A percentile compares a stretch with the other conserved stretches of the same genome.
Evolutionary conservation across 2,113 vertebrate genomes (phyloP).

Genomic region (Protobothrops mucrosquamatus): DNA sequence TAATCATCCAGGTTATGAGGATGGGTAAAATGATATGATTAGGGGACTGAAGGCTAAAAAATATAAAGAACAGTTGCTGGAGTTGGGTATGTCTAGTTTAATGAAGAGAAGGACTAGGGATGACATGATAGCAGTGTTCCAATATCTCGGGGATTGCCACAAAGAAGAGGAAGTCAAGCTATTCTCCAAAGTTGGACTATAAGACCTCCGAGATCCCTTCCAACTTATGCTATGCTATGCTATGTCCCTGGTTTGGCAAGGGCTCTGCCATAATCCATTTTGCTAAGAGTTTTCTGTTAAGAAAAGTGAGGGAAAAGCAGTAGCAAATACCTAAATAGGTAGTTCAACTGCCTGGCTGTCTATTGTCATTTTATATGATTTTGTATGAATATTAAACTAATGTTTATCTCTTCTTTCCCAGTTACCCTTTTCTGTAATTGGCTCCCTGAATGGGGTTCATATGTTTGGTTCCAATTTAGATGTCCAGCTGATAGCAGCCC

Average conservation of each 20-base stretch:
- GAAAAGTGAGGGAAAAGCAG: not conserved
- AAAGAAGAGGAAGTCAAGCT: too few species aligned
- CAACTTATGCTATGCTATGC: too few species aligned
- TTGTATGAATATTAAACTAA: not conserved
- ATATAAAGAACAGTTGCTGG: too few species aligned
- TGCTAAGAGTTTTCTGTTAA: not conserved
- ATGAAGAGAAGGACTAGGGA: too few species aligned
- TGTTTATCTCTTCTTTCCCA: constrained; percentile 11
- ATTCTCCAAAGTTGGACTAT: too few species aligned
- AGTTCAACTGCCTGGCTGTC: not conserved
- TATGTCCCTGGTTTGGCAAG: not conserved
- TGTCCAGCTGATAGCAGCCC: constrained; percentile 72
- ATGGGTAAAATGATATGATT: not conserved
- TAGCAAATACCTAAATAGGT: not conserved
- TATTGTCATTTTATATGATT: not conserved
- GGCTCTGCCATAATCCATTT: not conserved
- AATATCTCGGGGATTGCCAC: too few species aligned
- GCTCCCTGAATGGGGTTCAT: constrained; percentile 89
- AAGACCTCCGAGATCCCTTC: too few species aligned
- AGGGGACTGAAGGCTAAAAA: too few species aligned
- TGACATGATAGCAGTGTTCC: too few species aligned
- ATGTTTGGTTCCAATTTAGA: constrained; percentile 88
- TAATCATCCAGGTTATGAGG: not conserved
- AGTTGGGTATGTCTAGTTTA: too few species aligned
- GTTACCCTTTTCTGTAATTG: constrained; percentile 88